phyloP scores from a whole-genome alignment of 2,113 vertebrate species.

The Halcyon malimbica region DNA sequence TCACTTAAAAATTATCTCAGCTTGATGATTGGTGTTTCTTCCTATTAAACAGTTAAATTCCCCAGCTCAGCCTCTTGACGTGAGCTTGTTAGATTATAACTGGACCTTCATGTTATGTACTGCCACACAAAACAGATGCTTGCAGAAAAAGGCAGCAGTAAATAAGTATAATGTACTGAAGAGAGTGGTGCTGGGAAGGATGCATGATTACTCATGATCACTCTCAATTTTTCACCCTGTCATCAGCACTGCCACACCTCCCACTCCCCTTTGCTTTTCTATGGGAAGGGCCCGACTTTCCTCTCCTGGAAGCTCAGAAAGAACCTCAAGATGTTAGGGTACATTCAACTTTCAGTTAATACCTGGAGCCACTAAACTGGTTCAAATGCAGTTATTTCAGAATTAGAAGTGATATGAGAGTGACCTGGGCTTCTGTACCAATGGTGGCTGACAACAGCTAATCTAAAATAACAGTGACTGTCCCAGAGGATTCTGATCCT shows the following conservation, averaged over 20 bases:
- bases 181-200: background rate
- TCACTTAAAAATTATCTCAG: background rate
- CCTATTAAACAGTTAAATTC: background rate
- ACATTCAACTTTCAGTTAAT: background rate
- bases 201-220: background rate
- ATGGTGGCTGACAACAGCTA: background rate
- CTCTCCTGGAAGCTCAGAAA: background rate
- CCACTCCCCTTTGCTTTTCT: background rate
- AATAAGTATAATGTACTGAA: background rate
- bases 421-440: background rate
- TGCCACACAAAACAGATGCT: background rate
- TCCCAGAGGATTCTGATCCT: background rate
- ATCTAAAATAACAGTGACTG: background rate
- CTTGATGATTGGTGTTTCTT: background rate
- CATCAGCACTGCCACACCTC: background rate
- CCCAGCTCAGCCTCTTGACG: background rate
- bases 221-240: background rate
- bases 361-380: background rate
- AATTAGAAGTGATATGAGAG: background rate
- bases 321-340: background rate
- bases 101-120: rapidly evolving
- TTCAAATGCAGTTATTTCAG: background rate
- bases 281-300: background rate
- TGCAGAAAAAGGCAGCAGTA: background rate
- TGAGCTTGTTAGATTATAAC: background rate